Conservation (phyloP, 1,140 invertebrate genomes). For the Trichonephila clavata region DNA sequence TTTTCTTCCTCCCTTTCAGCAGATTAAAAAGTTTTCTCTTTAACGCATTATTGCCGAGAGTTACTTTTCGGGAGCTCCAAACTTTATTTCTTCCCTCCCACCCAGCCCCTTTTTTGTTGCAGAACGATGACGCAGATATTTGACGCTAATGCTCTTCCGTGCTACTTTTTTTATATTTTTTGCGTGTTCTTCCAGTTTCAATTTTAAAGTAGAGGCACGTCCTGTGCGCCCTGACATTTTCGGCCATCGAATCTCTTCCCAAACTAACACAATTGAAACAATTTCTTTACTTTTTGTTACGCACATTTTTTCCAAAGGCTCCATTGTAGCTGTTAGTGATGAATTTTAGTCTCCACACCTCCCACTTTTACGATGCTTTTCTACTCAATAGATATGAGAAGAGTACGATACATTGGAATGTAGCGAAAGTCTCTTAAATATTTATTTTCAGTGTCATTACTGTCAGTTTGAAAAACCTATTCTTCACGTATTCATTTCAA, state of each 20-base stretch:
- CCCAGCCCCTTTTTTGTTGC: conserved; percentile 31
- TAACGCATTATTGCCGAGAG: conserved; percentile 76
- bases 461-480: background rate
- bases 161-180: background rate
- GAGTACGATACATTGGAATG: background rate
- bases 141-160: conserved; percentile 68
- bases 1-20: conserved; percentile 75
- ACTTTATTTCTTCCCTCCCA: conserved; percentile 64
- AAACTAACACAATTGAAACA: conserved; percentile 70
- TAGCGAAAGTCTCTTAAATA: background rate
- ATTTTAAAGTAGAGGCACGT: conserved; percentile 73
- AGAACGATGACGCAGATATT: conserved; percentile 73
- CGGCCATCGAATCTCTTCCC: conserved; percentile 45
- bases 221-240: conserved; percentile 53
- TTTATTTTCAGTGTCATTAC: background rate
- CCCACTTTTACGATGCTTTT: background rate
- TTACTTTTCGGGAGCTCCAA: conserved; percentile 64
- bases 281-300: conserved; percentile 33
- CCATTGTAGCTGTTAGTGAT: conserved; percentile 41
- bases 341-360: conserved; percentile 50
- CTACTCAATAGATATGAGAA: conserved; percentile 26
- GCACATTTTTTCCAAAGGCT: conserved; percentile 38
- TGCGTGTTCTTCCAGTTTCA: conserved; percentile 67
- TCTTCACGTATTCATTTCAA: conserved; percentile 1
- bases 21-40: conserved; percentile 77